Conservation (phyloP, 2,797 vertebrate genomes). For the Chaunax sp. region DNA sequence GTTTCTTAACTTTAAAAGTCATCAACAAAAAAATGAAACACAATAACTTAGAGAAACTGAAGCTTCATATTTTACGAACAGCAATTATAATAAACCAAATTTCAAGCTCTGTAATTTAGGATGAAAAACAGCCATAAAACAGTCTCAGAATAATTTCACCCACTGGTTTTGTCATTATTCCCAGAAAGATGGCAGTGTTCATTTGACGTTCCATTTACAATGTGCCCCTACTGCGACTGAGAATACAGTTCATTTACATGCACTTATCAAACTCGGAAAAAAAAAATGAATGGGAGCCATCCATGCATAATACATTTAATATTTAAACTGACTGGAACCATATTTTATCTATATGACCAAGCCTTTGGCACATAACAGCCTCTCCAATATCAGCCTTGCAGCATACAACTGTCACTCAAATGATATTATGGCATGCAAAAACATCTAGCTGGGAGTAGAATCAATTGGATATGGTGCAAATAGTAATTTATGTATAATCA, state of each 20-base stretch:
- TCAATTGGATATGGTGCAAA: constrained; percentile 50
- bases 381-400: constrained; percentile 51
- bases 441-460: constrained; percentile 41
- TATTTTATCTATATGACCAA: constrained; percentile 71
- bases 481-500: constrained; percentile 67
- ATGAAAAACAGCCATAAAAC: constrained; percentile 57
- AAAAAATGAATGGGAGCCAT: constrained; percentile 65
- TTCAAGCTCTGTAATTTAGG: constrained; percentile 48
- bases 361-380: constrained; percentile 62
- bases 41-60: constrained; percentile 27
- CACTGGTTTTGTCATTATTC: constrained; percentile 59
- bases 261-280: constrained; percentile 63
- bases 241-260: constrained; percentile 68
- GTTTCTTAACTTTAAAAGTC: constrained; percentile 12
- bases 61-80: constrained; percentile 47
- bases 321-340: constrained; percentile 68
- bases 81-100: constrained; percentile 39
- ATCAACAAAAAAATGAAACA: constrained; percentile 23
- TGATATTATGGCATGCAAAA: constrained; percentile 42
- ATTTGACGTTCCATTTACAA: constrained; percentile 55
- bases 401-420: constrained; percentile 64
- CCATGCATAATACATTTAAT: constrained; percentile 79
- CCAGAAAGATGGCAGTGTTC: constrained; percentile 42
- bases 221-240: constrained; percentile 42
- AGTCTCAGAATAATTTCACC: constrained; percentile 46